Conservation (phyloP, 2,113 vertebrate genomes). For the Ahaetulla prasina region DNA sequence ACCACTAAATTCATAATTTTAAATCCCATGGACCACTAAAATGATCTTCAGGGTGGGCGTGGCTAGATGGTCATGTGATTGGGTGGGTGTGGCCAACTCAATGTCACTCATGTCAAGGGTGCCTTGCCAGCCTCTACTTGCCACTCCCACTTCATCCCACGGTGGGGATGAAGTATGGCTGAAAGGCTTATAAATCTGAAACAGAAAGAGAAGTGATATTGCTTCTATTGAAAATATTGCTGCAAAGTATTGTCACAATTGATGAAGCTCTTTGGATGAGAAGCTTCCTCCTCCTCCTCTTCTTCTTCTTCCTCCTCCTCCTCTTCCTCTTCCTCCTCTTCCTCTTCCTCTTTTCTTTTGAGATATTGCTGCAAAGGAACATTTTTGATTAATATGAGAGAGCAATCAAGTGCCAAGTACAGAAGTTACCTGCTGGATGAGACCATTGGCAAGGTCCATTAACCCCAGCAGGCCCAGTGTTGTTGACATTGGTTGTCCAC, state of each 20-base stretch:
- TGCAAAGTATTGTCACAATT: not conserved
- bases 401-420: not conserved
- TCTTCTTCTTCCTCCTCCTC: not conserved
- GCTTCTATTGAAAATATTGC: not conserved
- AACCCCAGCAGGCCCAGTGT: not conserved
- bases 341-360: not conserved
- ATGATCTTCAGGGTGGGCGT: too few relatives aligned
- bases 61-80: too few relatives aligned
- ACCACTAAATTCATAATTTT: too few relatives aligned
- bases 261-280: not conserved
- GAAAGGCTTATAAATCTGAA: not conserved
- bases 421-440: not conserved
- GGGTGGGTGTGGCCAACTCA: too few relatives aligned
- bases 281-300: not conserved
- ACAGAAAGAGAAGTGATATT: not conserved
- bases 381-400: not conserved
- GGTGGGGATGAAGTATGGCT: not conserved
- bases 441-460: not conserved
- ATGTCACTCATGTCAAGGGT: too few relatives aligned
- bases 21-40: too few relatives aligned
- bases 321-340: not conserved
- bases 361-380: not conserved
- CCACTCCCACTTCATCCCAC: too few relatives aligned
- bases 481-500: not conserved
- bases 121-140: too few relatives aligned